Percentiles rank a stretch among this genome's conserved stretches.
Evolutionary conservation across 1,140 invertebrate genomes (phyloP).

Genomic region (Papilio aristodemus): DNA sequence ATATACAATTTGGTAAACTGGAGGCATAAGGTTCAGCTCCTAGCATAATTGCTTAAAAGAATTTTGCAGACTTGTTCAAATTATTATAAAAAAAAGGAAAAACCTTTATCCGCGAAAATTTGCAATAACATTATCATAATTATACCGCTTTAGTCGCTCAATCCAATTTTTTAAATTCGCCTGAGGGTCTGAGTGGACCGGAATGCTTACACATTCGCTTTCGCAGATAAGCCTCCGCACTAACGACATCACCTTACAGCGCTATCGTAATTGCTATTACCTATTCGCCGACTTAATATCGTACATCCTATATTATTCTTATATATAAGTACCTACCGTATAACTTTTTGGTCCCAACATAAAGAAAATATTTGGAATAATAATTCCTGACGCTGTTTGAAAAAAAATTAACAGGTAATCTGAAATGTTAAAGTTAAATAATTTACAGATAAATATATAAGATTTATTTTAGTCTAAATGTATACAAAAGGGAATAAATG

Average conservation of each 20-base stretch:
- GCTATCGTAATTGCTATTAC: conserved; percentile 26
- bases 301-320: not conserved
- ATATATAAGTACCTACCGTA: no score
- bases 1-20: not conserved
- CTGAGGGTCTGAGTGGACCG: conserved; percentile 18
- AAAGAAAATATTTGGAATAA: no score
- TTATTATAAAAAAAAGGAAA: conserved; percentile 14
- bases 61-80: conserved; percentile 15
- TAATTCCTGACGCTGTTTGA: no score
- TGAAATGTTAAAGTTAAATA: no score
- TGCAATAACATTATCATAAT: conserved; percentile 32
- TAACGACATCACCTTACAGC: conserved; percentile 26
- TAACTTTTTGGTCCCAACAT: not conserved
- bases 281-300: conserved; percentile 23
- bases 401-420: no score
- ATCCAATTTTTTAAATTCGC: conserved; percentile 31
- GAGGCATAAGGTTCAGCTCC: not conserved
- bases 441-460: no score
- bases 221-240: conserved; percentile 22
- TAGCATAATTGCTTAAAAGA: conserved; percentile 17
- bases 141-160: conserved; percentile 25
- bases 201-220: conserved; percentile 30
- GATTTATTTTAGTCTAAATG: not conserved
- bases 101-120: conserved; percentile 23
- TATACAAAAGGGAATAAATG: not conserved